These are phyloP conservation scores for Clarias pachynema DNA, from an alignment of 2,797 vertebrate species.

Conservation along the genomic window DNA sequence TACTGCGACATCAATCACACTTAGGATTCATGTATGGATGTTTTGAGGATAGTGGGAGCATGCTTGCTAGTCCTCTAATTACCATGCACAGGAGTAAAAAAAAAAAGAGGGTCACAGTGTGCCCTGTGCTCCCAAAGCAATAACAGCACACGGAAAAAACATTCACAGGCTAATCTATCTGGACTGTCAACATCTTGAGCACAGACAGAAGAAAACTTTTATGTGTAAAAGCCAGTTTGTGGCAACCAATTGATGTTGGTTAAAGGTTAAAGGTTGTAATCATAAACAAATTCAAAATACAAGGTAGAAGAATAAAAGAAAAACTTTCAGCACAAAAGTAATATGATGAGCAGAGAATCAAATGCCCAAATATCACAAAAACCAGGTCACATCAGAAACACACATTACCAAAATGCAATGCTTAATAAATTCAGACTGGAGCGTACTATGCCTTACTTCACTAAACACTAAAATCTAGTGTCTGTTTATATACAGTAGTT, in stretches of 20 bases:
- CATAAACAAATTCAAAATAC: too few relatives aligned
- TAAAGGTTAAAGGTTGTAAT: not conserved
- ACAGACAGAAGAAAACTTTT: not conserved
- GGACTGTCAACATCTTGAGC: not conserved
- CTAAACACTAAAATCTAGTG: too few relatives aligned
- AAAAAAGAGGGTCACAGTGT: not conserved
- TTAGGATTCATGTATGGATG: not conserved
- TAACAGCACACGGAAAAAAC: not conserved
- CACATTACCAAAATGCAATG: too few relatives aligned
- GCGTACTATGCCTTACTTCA: too few relatives aligned
- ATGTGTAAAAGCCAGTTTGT: not conserved
- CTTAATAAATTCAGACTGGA: too few relatives aligned
- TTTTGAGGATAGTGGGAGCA: not conserved
- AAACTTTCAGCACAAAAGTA: too few relatives aligned
- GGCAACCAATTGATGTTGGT: not conserved
- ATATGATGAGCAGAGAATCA: too few relatives aligned
- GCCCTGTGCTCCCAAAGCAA: not conserved
- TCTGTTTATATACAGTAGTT: too few relatives aligned
- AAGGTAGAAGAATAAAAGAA: too few relatives aligned
- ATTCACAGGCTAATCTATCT: not conserved
- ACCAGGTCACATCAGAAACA: too few relatives aligned
- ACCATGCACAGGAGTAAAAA: not conserved
- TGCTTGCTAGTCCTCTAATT: not conserved
- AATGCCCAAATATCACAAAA: too few relatives aligned
- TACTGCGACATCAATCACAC: not conserved